These are phyloP conservation scores for Laothoe populi DNA, from an alignment of 2,888 invertebrate species.

Conservation along the genomic window DNA sequence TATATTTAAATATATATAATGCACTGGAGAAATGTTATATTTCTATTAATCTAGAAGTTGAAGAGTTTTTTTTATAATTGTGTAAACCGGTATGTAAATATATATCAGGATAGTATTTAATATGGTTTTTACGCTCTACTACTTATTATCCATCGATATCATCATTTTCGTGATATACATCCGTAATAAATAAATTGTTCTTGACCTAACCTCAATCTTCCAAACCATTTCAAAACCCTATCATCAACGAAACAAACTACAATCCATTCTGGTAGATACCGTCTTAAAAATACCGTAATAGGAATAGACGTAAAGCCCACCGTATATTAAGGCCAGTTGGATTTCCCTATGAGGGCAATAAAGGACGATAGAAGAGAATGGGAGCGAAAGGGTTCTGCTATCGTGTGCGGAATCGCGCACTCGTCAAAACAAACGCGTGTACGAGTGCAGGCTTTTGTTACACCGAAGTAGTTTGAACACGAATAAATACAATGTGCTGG, in stretches of 20 bases:
- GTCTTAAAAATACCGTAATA: conserved; percentile 16
- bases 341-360: conserved; percentile 54
- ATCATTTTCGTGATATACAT: neutral
- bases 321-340: conserved; percentile 37
- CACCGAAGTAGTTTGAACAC: conserved; percentile 32
- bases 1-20: too few relatives aligned
- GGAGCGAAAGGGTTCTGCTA: conserved; percentile 32
- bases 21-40: too few relatives aligned
- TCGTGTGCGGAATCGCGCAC: conserved; percentile 37
- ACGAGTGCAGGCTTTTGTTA: conserved; percentile 37
- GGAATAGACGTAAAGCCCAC: neutral
- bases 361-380: conserved; percentile 39
- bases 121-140: too few relatives aligned
- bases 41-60: too few relatives aligned
- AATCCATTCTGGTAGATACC: neutral
- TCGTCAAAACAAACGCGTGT: conserved; percentile 46
- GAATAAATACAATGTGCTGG: too few relatives aligned
- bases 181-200: neutral
- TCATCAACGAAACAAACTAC: conserved; percentile 11
- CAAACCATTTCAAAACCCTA: neutral
- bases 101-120: too few relatives aligned
- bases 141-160: too few relatives aligned
- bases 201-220: neutral
- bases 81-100: too few relatives aligned
- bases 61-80: too few relatives aligned